Evolutionary conservation across 2,113 vertebrate species (phyloP).

Genomic region (Pagrus major): DNA sequence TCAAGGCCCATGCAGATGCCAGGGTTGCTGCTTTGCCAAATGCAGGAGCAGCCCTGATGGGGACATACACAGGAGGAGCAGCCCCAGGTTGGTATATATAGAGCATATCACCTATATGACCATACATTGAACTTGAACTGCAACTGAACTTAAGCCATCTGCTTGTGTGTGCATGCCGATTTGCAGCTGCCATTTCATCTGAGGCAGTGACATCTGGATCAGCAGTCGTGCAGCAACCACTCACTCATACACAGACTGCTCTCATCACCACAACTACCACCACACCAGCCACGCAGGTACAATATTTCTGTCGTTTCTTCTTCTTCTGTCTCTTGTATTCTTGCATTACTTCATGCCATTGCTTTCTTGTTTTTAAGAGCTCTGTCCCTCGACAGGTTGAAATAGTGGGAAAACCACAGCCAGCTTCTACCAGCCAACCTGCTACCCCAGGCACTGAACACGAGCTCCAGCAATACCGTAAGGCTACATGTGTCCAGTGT

Average conservation of each 20-base stretch:
- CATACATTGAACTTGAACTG: background rate
- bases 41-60: conserved; percentile 77
- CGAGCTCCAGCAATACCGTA: conserved; percentile 84
- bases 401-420: conserved; percentile 84
- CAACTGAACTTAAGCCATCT: background rate
- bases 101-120: background rate
- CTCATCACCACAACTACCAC: conserved; percentile 66
- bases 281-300: conserved; percentile 74
- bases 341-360: background rate
- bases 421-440: conserved; percentile 76
- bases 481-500: conserved; percentile 46
- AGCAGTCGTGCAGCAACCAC: conserved; percentile 77
- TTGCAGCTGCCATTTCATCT: conserved; percentile 71
- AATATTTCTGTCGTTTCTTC: background rate
- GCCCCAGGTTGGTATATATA: conserved; percentile 41
- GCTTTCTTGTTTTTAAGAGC: background rate
- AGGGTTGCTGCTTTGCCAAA: conserved; percentile 57
- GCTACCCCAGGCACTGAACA: conserved; percentile 82
- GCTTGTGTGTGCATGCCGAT: conserved; percentile 1
- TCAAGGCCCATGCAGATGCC: conserved; percentile 63
- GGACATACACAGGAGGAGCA: conserved; percentile 59
- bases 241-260: conserved; percentile 65
- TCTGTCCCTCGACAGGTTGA: conserved; percentile 68
- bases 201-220: conserved; percentile 76
- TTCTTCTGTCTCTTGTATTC: background rate